Percentiles rank a stretch among this genome's conserved stretches.
These are phyloP conservation scores for Periparus ater DNA, from an alignment of 2,797 vertebrate genomes.

Conservation along the genomic window DNA sequence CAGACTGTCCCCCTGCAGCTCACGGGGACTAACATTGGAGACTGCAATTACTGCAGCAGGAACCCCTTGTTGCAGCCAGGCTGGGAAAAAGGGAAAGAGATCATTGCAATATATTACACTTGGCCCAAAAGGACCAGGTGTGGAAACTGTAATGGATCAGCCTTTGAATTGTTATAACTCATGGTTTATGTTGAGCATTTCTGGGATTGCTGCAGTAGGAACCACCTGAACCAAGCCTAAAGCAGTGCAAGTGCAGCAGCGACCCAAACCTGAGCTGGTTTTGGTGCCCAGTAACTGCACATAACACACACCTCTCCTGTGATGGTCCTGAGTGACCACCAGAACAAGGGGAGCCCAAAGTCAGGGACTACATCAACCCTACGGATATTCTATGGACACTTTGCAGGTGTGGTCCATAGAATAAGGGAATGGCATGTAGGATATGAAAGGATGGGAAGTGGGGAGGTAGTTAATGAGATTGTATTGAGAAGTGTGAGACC, in stretches of 20 bases:
- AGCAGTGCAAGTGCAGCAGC: background rate
- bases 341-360: background rate
- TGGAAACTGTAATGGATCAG: no score
- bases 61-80: background rate
- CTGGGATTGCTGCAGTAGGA: background rate
- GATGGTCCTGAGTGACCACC: no score
- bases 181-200: fast-evolving
- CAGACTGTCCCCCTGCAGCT: background rate
- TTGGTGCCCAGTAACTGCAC: background rate
- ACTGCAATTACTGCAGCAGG: background rate
- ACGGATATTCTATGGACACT: background rate
- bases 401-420: no score
- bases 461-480: background rate
- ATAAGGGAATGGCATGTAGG: background rate
- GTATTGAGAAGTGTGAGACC: background rate
- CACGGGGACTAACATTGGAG: background rate
- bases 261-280: background rate
- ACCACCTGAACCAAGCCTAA: background rate
- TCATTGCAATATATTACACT: background rate
- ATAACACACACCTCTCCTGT: background rate
- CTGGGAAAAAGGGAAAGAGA: background rate
- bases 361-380: no score
- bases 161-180: background rate
- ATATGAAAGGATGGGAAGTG: background rate
- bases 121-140: background rate